phyloP scores from a whole-genome alignment of 2,888 invertebrate species.

The Drosophila monieri region DNA sequence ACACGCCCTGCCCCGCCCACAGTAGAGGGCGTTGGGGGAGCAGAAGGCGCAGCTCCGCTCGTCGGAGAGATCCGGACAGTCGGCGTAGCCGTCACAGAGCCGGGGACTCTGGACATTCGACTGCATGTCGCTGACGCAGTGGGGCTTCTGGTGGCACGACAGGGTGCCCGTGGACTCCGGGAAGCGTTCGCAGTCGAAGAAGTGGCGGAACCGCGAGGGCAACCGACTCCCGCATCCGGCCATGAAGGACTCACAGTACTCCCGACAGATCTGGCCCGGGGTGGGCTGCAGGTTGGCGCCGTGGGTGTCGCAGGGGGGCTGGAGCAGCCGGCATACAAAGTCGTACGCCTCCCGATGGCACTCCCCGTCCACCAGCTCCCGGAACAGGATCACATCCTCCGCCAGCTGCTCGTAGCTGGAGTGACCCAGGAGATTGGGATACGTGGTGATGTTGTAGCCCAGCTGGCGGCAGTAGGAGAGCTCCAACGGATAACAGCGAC shows the following conservation, averaged over 20 bases:
- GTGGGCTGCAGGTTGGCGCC: constrained; percentile 85
- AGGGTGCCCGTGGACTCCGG: constrained; percentile 91
- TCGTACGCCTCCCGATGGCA: constrained; percentile 95
- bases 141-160: constrained; percentile 91
- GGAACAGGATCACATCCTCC: constrained; percentile 91
- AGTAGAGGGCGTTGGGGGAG: constrained; percentile 89
- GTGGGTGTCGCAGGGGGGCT: constrained; percentile 90
- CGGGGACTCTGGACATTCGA: constrained; percentile 90
- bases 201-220: constrained; percentile 88
- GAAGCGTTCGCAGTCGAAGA: constrained; percentile 91
- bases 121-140: constrained; percentile 91
- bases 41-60: constrained; percentile 93
- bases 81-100: constrained; percentile 93
- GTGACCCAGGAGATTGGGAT: constrained; percentile 90
- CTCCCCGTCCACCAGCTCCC: constrained; percentile 95
- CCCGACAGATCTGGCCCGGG: constrained; percentile 86
- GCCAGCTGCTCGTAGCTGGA: constrained; percentile 86
- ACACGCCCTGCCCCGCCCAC: constrained; percentile 91
- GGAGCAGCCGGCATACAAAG: constrained; percentile 93
- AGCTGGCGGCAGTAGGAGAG: constrained; percentile 89
- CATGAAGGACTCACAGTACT: constrained; percentile 94
- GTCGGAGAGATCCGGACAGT: constrained; percentile 93
- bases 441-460: constrained; percentile 92
- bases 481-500: constrained; percentile 88
- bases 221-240: constrained; percentile 91